These are phyloP conservation scores for Coleophora flavipennella DNA, from an alignment of 2,888 invertebrate genomes.

Conservation along the genomic window DNA sequence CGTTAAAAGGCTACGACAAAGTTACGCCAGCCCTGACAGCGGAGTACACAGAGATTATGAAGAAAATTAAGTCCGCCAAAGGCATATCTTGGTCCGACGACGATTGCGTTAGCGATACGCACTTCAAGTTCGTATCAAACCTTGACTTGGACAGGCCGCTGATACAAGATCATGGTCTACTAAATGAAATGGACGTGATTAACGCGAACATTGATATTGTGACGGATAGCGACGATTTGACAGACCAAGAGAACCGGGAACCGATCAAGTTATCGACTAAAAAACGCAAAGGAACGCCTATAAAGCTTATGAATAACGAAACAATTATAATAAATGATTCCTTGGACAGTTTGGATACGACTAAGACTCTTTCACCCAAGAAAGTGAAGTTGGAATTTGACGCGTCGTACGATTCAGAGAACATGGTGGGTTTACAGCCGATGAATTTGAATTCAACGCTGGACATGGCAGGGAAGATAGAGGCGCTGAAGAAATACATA, in stretches of 20 bases:
- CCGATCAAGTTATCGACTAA: constrained; percentile 25
- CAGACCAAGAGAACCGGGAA: constrained; percentile 44
- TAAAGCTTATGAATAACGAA: constrained; percentile 48
- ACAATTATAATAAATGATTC: constrained; percentile 62
- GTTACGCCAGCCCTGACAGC: constrained; percentile 68
- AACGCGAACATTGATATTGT: constrained; percentile 34
- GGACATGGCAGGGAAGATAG: constrained; percentile 49
- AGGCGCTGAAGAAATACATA: constrained; percentile 28
- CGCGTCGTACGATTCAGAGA: constrained; percentile 32
- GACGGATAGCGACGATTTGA: constrained; percentile 50
- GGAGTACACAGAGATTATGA: constrained; percentile 74
- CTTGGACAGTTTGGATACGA: constrained; percentile 43
- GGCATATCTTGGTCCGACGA: constrained; percentile 75
- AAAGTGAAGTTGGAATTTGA: constrained; percentile 43
- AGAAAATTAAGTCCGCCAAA: constrained; percentile 72
- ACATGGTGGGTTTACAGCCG: constrained; percentile 32
- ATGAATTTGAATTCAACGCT: constrained; percentile 61
- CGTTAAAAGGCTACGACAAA: constrained; percentile 72
- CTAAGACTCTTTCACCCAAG: constrained; percentile 45
- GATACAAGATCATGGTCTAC: constrained; percentile 23
- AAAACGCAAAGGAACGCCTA: constrained; percentile 58
- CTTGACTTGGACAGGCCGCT: constrained; percentile 43
- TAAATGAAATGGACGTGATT: constrained; percentile 20
- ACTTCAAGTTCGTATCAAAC: constrained; percentile 45
- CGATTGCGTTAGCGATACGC: constrained; percentile 33